These are phyloP conservation scores for Pemphredon lugubris DNA, from an alignment of 2,888 invertebrate genomes.

Conservation along the genomic window DNA sequence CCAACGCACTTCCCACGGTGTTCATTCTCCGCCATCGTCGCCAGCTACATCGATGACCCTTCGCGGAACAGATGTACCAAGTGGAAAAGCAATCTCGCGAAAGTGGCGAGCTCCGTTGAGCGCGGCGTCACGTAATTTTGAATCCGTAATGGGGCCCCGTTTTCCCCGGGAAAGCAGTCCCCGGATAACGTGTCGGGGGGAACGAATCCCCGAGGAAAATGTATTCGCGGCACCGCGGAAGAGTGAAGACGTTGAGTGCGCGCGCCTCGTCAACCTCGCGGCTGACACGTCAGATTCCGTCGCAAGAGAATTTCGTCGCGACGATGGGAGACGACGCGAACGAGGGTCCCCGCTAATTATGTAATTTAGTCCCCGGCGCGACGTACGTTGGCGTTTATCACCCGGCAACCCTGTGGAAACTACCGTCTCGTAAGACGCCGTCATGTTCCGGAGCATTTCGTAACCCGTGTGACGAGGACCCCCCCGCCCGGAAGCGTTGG, in stretches of 20 bases:
- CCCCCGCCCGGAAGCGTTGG: constrained; percentile 11
- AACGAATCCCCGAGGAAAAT: too few relatives aligned
- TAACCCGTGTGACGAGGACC: constrained; percentile 2
- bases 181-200: too few relatives aligned
- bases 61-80: constrained; percentile 12
- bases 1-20: constrained; percentile 1
- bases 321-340: constrained; percentile 9
- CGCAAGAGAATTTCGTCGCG: background rate
- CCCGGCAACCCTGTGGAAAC: constrained; percentile 27
- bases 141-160: constrained; percentile 38
- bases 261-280: too few relatives aligned
- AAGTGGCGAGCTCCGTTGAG: constrained; percentile 35
- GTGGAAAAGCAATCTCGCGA: constrained; percentile 49
- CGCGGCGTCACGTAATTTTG: constrained; percentile 34
- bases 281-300: background rate
- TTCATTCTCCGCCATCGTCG: constrained; percentile 6
- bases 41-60: constrained; percentile 3
- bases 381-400: constrained; percentile 10
- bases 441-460: constrained; percentile 50
- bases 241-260: too few relatives aligned
- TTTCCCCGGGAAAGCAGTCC: constrained; percentile 13
- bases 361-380: constrained; percentile 52
- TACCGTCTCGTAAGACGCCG: constrained; percentile 36
- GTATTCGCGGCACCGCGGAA: too few relatives aligned
- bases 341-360: constrained; percentile 47